These are phyloP conservation scores for Glaucidium brasilianum DNA, from an alignment of 2,113 vertebrate genomes.

Conservation along the genomic window DNA sequence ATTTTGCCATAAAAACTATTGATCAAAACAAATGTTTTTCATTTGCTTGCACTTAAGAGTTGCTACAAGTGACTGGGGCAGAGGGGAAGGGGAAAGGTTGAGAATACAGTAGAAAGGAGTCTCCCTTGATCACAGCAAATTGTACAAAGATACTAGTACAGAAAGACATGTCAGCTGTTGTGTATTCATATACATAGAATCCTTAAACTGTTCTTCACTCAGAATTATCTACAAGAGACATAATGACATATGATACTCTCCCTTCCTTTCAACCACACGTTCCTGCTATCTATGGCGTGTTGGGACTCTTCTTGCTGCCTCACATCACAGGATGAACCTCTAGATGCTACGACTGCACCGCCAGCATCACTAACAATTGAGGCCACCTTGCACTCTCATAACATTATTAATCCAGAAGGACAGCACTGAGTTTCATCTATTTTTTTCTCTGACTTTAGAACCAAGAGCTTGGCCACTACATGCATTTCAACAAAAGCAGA, in stretches of 20 bases:
- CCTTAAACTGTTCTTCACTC: background rate
- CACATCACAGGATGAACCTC: background rate
- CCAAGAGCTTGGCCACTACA: background rate
- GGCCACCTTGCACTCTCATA: background rate
- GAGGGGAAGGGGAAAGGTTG: background rate
- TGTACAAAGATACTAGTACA: rapidly evolving
- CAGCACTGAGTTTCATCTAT: background rate
- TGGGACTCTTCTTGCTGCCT: background rate
- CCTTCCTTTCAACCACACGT: background rate
- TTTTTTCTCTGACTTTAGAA: background rate
- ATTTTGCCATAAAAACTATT: constrained; percentile 38
- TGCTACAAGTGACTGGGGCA: background rate
- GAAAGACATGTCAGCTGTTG: background rate
- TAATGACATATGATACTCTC: background rate
- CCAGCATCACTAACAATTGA: background rate
- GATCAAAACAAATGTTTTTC: background rate
- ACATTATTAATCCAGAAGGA: background rate
- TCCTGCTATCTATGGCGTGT: background rate
- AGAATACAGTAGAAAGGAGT: background rate
- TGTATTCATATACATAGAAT: rapidly evolving
- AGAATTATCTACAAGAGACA: background rate
- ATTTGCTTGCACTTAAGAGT: background rate
- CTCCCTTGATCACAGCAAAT: background rate
- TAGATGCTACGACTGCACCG: background rate
- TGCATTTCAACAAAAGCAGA: background rate